phyloP scores from a whole-genome alignment of 2,113 vertebrate species.

The Andinoacara biseriatus region DNA sequence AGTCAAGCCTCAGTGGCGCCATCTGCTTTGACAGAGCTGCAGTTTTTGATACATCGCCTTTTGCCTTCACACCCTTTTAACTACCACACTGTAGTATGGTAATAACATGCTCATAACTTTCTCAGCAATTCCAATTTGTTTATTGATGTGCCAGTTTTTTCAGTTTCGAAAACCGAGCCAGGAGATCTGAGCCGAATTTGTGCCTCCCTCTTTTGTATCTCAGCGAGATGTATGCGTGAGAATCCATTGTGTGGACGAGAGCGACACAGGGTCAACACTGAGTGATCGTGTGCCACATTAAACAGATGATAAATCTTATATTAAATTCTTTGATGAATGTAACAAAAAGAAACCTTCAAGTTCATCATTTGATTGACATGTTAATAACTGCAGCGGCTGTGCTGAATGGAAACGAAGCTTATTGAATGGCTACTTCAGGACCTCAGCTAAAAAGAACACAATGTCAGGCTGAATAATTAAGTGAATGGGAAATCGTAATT shows the following conservation, averaged over 20 bases:
- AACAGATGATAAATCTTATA: neutral
- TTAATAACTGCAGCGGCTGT: slow-evolving; percentile 1
- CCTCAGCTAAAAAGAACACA: neutral
- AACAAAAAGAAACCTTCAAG: neutral
- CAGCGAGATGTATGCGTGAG: too few relatives aligned
- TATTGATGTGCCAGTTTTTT: neutral
- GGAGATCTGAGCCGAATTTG: neutral
- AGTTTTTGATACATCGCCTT: neutral
- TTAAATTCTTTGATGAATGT: neutral
- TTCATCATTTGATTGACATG: neutral
- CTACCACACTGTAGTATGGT: neutral
- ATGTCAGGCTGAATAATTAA: slow-evolving; percentile 11
- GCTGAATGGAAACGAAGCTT: neutral
- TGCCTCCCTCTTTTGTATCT: too few relatives aligned
- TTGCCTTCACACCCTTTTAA: neutral
- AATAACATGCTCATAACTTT: neutral
- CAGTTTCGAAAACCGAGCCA: neutral
- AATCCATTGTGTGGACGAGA: neutral
- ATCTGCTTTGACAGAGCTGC: neutral
- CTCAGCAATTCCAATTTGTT: neutral
- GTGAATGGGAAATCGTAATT: slow-evolving; percentile 1
- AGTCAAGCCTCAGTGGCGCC: neutral
- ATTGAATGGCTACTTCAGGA: neutral
- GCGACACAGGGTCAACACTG: neutral
- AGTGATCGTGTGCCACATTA: neutral